Percentiles rank a stretch among this genome's conserved stretches.
Conservation (phyloP, 1,140 invertebrate species). For the Lordiphosa clarofinis region DNA sequence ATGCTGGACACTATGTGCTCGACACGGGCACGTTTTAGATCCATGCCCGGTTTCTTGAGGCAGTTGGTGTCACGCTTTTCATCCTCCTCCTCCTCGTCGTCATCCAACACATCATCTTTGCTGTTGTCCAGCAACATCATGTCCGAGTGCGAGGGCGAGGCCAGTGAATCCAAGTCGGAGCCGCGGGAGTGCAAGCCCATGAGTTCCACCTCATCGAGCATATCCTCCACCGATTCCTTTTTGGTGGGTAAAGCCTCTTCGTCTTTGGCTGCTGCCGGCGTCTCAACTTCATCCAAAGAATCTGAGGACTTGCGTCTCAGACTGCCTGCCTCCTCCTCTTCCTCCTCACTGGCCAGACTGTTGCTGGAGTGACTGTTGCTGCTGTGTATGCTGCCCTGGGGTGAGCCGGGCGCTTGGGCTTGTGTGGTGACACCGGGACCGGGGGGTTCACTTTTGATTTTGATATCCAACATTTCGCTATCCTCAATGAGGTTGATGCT, state of each 20-base stretch:
- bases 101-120: conserved; percentile 84
- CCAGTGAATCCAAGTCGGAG: conserved; percentile 82
- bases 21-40: conserved; percentile 93
- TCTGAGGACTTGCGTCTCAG: conserved; percentile 69
- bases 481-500: conserved; percentile 71
- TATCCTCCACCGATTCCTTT: conserved; percentile 72
- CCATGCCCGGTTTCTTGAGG: conserved; percentile 80
- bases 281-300: conserved; percentile 57
- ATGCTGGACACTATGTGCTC: conserved; percentile 97
- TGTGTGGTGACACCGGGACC: conserved; percentile 12
- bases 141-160: conserved; percentile 83
- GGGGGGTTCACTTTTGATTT: conserved; percentile 72
- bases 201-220: conserved; percentile 74
- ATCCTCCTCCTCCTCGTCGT: conserved; percentile 80
- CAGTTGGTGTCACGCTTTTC: conserved; percentile 43
- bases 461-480: conserved; percentile 63
- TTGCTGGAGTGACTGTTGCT: conserved; percentile 36
- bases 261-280: conserved; percentile 13
- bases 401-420: conserved; percentile 36
- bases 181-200: conserved; percentile 66
- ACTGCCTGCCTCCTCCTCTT: conserved; percentile 17
- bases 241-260: conserved; percentile 51
- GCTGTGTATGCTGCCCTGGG: conserved; percentile 58
- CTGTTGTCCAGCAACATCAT: conserved; percentile 83
- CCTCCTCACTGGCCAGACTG: conserved; percentile 45